These are phyloP conservation scores for Castor canadensis DNA, from an alignment of 2,113 vertebrate species.

Conservation along the genomic window DNA sequence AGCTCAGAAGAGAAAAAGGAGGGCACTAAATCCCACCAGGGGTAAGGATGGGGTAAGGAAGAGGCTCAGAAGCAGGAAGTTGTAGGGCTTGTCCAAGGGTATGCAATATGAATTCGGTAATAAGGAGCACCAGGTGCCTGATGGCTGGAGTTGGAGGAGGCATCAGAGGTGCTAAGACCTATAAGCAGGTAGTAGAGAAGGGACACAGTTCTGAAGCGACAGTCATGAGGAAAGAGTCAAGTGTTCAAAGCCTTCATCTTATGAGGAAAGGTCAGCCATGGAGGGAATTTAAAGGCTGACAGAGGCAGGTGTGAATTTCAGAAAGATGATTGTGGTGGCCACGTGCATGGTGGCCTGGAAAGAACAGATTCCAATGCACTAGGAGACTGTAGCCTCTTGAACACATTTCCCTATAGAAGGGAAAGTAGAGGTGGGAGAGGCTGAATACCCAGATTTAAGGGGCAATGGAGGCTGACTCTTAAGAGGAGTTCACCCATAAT, in stretches of 20 bases:
- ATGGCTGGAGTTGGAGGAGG: background rate
- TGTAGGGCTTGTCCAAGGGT: accelerated
- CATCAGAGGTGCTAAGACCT: accelerated
- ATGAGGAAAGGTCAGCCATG: background rate
- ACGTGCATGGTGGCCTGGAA: accelerated
- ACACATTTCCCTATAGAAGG: background rate
- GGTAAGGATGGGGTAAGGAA: too few species aligned
- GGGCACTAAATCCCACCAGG: accelerated
- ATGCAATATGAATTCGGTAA: background rate
- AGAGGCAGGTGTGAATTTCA: background rate
- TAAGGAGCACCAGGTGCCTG: background rate
- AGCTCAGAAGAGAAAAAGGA: background rate
- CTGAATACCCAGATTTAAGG: background rate
- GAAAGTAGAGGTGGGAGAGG: accelerated
- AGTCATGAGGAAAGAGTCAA: background rate
- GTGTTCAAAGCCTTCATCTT: background rate
- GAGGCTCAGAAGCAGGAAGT: background rate
- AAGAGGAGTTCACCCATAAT: too few species aligned
- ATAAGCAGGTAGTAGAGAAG: background rate
- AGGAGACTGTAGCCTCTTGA: background rate
- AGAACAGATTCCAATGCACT: background rate
- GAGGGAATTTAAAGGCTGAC: background rate
- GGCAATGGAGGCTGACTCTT: accelerated
- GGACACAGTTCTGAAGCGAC: too few species aligned
- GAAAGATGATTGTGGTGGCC: background rate